These are phyloP conservation scores for Eulemur macaco DNA, from an alignment of 2,113 vertebrate genomes.

Conservation along the genomic window DNA sequence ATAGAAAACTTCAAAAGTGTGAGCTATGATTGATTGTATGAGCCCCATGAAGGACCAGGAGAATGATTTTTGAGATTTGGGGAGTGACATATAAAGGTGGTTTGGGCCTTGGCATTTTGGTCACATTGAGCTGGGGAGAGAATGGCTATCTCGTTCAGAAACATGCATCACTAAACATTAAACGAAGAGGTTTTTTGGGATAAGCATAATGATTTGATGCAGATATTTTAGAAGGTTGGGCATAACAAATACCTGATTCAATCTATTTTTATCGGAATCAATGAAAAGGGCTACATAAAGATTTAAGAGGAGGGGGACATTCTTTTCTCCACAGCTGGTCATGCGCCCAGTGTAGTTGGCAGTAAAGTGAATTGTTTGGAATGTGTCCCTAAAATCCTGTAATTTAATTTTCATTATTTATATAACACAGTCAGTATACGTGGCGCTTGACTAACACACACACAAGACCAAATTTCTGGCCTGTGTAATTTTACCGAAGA, in stretches of 20 bases:
- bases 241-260: background rate
- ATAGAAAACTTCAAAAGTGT: background rate
- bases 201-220: background rate
- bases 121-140: background rate
- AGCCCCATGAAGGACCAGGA: background rate
- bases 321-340: conserved; percentile 76
- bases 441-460: conserved; percentile 50
- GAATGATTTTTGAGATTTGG: background rate
- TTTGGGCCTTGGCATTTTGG: background rate
- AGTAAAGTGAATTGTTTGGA: conserved; percentile 77
- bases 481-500: conserved; percentile 51
- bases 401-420: conserved; percentile 82
- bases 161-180: background rate
- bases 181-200: background rate
- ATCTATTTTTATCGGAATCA: conserved; percentile 52
- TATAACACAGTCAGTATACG: conserved; percentile 72
- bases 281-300: conserved; percentile 74
- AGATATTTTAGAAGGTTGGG: conserved; percentile 39
- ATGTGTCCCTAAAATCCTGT: conserved; percentile 78
- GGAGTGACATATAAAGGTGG: background rate
- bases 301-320: conserved; percentile 75
- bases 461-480: conserved; percentile 73
- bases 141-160: background rate
- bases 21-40: background rate
- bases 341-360: conserved; percentile 75